phyloP scores from a whole-genome alignment of 2,113 vertebrate genomes.

The Acinonyx jubatus region DNA sequence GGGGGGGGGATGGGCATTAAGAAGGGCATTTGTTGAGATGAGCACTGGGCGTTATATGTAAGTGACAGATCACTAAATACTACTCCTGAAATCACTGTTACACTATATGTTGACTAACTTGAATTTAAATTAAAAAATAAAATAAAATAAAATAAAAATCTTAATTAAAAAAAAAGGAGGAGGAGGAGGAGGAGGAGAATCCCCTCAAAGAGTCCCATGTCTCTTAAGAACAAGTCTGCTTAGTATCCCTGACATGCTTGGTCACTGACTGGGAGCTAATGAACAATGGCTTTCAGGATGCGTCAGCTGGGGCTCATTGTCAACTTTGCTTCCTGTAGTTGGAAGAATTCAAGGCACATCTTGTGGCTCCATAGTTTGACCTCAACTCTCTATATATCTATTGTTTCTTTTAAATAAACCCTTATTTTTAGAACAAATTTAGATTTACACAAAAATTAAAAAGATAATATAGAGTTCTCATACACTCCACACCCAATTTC shows the following conservation, averaged over 20 bases:
- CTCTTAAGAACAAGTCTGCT: neutral
- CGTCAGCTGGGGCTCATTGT: fast-evolving
- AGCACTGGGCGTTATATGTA: no score
- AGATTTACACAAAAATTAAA: neutral
- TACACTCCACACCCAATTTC: neutral
- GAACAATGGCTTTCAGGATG: neutral
- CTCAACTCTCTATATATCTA: neutral
- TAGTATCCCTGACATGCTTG: neutral
- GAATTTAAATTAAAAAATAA: no score
- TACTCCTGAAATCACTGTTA: no score
- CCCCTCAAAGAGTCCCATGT: no score
- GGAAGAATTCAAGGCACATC: neutral
- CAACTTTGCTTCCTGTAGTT: neutral
- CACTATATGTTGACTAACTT: no score
- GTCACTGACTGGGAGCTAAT: neutral
- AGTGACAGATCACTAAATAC: no score
- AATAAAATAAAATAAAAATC: no score
- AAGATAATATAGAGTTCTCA: neutral
- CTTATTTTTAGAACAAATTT: neutral
- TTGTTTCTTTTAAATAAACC: neutral
- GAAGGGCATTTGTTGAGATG: no score
- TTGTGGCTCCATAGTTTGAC: neutral
- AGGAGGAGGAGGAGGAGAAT: no score
- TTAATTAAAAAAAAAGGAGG: no score
- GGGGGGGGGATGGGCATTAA: no score